A percentile compares a stretch with the other conserved stretches of the same genome.
phyloP scores from a whole-genome alignment of 2,113 vertebrate genomes.

The Aegithalos caudatus region DNA sequence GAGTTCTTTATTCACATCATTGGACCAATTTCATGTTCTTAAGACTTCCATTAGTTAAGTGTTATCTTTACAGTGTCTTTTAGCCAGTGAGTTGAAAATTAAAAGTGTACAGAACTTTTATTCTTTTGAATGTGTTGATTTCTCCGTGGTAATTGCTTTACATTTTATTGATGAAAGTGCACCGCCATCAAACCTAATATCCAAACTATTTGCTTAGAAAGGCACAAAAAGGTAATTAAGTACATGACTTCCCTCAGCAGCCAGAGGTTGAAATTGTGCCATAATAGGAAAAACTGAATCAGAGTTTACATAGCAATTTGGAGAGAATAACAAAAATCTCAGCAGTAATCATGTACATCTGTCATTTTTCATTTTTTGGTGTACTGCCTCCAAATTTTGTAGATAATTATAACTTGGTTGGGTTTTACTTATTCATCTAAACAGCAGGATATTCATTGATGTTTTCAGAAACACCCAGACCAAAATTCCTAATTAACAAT shows the following conservation, averaged over 20 bases:
- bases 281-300: slow-evolving; percentile 35
- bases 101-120: background rate
- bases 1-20: background rate
- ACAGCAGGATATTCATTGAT: slow-evolving; percentile 1
- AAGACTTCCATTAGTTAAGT: background rate
- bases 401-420: slow-evolving; percentile 20
- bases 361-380: slow-evolving; percentile 44
- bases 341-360: slow-evolving; percentile 1
- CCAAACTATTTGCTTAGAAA: background rate
- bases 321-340: slow-evolving; percentile 20
- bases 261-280: background rate
- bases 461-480: background rate
- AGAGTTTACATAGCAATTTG: slow-evolving; percentile 19
- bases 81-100: background rate
- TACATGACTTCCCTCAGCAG: background rate
- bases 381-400: slow-evolving; percentile 7
- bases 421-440: slow-evolving; percentile 24
- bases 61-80: background rate
- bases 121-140: background rate
- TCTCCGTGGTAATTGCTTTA: background rate
- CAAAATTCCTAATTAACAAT: slow-evolving; percentile 8
- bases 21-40: background rate
- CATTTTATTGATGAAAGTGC: background rate
- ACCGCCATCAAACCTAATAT: background rate
- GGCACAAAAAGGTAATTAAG: background rate